phyloP scores from a whole-genome alignment of 2,888 invertebrate species.

The Brachyopa scutellaris region DNA sequence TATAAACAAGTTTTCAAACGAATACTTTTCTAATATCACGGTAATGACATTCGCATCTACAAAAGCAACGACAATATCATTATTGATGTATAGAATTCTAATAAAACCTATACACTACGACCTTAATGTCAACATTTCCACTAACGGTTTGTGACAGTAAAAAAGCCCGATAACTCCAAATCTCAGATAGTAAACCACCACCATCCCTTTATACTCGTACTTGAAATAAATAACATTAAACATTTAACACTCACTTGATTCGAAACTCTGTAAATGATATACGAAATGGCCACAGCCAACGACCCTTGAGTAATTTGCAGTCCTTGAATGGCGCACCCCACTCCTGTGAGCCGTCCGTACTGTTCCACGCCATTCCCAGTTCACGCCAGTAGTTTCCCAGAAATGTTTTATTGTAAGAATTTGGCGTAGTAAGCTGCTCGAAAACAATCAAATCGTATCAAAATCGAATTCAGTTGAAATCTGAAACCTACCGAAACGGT shows the following conservation, averaged over 20 bases:
- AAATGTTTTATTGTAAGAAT: constrained; percentile 80
- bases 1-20: no score
- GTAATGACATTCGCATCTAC: no score
- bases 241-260: constrained; percentile 80
- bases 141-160: no score
- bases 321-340: constrained; percentile 82
- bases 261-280: constrained; percentile 80
- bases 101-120: no score
- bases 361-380: constrained; percentile 81
- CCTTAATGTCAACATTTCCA: no score
- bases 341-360: constrained; percentile 80
- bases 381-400: constrained; percentile 82
- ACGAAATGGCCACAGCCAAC: constrained; percentile 82
- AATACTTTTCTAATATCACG: no score
- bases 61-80: no score
- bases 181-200: no score
- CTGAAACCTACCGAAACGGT: constrained; percentile 79
- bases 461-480: constrained; percentile 12
- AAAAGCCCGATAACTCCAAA: no score
- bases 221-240: no score
- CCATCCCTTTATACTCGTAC: no score
- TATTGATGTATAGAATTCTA: no score
- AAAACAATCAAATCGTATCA: constrained; percentile 23
- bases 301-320: constrained; percentile 80
- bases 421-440: constrained; percentile 79